Evolutionary conservation across 2,113 vertebrate genomes (phyloP).

Genomic region (Microcebus tavaratra): DNA sequence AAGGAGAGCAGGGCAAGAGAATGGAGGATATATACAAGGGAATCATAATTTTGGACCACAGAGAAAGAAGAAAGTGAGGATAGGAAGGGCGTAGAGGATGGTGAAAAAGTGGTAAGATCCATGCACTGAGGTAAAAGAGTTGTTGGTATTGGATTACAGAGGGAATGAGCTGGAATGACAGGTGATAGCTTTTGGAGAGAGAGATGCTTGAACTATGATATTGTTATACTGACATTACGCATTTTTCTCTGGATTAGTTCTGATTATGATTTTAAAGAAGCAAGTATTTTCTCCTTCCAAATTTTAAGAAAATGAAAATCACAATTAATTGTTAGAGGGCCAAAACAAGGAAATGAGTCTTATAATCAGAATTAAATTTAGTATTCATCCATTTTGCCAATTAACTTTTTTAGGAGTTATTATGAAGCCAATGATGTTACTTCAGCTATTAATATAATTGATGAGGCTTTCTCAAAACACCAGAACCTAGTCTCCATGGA

Average conservation of each 20-base stretch:
- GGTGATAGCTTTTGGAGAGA: not conserved
- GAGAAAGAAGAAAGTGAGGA: not conserved
- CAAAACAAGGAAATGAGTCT: constrained; percentile 1
- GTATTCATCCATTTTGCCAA: not conserved
- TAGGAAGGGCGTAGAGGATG: not conserved
- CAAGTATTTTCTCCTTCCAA: not conserved
- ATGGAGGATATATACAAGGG: not conserved
- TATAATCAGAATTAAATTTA: constrained; percentile 12
- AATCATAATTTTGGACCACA: not conserved
- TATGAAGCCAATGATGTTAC: constrained; percentile 94
- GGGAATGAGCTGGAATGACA: not conserved
- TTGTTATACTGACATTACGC: not conserved
- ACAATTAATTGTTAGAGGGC: not conserved
- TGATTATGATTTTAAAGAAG: constrained; percentile 19
- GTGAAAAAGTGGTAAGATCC: not conserved
- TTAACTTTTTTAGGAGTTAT: constrained; percentile 89
- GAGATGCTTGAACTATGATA: not conserved
- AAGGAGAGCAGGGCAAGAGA: not conserved
- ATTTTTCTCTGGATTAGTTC: constrained; percentile 10
- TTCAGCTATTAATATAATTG: constrained; percentile 93
- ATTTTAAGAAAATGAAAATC: constrained; percentile 30
- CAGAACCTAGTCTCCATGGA: constrained; percentile 93
- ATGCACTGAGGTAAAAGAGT: not conserved
- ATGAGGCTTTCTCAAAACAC: constrained; percentile 93
- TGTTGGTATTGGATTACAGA: not conserved